Evolutionary conservation across 2,888 invertebrate species (phyloP).

Genomic region (Leptopilina myrica): DNA sequence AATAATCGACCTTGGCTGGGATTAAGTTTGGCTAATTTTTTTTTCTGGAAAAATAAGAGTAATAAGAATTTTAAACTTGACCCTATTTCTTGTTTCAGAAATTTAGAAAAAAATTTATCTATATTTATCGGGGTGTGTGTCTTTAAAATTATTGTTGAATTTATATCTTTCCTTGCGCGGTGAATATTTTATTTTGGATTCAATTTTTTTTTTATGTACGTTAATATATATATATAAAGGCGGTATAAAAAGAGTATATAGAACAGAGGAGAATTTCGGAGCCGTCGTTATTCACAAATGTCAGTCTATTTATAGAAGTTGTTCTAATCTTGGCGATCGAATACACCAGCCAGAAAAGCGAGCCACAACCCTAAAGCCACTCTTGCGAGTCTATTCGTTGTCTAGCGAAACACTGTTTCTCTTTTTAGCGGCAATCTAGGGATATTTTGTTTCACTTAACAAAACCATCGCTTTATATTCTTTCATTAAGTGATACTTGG

Average conservation of each 20-base stretch:
- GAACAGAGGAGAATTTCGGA: conserved; percentile 42
- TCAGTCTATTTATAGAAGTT: conserved; percentile 70
- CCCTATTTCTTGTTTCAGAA: background rate
- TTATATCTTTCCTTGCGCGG: background rate
- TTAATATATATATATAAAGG: background rate
- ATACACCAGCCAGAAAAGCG: conserved; percentile 64
- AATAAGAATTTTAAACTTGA: conserved; percentile 13
- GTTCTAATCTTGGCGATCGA: conserved; percentile 71
- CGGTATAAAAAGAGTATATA: conserved; percentile 1
- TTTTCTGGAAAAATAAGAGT: no score
- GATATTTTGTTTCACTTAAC: background rate
- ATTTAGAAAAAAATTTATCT: background rate
- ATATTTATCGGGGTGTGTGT: background rate
- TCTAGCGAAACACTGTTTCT: conserved; percentile 15
- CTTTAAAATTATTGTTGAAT: background rate
- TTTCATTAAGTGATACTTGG: background rate
- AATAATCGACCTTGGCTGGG: background rate
- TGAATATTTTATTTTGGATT: background rate
- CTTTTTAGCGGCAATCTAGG: background rate
- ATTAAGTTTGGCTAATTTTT: no score
- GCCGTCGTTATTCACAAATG: conserved; percentile 65
- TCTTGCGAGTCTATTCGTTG: conserved; percentile 46
- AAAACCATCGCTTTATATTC: background rate
- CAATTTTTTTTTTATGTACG: background rate
- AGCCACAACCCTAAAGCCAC: conserved; percentile 48